These are phyloP conservation scores for Dryoscopus gambensis DNA, from an alignment of 2,113 vertebrate species.

Conservation along the genomic window DNA sequence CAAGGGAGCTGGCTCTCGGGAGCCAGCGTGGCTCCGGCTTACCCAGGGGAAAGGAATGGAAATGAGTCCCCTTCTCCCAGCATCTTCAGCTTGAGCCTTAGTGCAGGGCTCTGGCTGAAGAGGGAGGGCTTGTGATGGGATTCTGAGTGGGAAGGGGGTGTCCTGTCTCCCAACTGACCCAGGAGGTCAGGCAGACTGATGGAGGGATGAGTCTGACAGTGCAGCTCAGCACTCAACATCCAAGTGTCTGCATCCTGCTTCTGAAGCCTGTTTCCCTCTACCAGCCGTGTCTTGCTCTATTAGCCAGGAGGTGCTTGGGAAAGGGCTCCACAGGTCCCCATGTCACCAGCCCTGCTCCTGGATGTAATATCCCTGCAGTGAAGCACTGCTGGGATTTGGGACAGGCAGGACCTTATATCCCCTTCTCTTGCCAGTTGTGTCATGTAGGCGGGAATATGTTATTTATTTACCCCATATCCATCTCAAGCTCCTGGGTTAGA, in stretches of 20 bases:
- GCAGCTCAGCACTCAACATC: neutral
- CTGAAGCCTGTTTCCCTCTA: neutral
- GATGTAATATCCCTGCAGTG: neutral
- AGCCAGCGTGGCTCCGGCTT: neutral
- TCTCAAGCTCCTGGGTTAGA: neutral
- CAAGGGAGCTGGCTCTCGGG: accelerated
- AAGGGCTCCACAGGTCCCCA: neutral
- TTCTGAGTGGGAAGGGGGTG: neutral
- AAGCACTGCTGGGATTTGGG: neutral
- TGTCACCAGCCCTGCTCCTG: neutral
- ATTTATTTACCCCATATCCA: neutral
- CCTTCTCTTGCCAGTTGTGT: neutral
- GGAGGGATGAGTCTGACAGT: neutral
- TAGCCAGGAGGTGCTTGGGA: neutral
- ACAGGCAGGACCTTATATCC: neutral
- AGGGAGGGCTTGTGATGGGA: neutral
- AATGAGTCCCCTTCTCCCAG: neutral
- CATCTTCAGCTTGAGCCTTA: neutral
- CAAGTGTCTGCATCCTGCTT: neutral
- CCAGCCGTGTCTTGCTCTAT: neutral
- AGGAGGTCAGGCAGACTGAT: neutral
- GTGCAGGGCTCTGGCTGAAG: neutral
- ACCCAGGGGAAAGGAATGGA: neutral
- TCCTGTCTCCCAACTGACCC: neutral
- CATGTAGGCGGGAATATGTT: neutral